A percentile compares a stretch with the other conserved stretches of the same genome.
Conservation (phyloP, 2,113 vertebrate species). For the Rhombomys opimus region DNA sequence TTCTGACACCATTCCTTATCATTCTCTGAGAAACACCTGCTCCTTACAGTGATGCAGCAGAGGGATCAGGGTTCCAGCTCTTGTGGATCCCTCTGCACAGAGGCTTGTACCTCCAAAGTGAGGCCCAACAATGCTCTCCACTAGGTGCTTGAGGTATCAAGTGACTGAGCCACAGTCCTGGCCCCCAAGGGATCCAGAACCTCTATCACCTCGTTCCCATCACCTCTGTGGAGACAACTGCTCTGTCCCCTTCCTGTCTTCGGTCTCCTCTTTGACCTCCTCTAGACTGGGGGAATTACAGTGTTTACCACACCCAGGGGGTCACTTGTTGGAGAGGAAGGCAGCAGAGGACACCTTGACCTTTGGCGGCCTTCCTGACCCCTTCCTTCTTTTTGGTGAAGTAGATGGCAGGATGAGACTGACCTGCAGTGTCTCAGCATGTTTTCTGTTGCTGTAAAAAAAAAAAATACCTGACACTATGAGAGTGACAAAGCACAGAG, state of each 20-base stretch:
- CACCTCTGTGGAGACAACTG: background rate
- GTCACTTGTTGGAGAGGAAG: background rate
- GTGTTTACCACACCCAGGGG: no score
- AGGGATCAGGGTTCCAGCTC: background rate
- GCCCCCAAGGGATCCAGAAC: background rate
- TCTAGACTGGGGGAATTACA: background rate
- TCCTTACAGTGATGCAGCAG: rapidly evolving
- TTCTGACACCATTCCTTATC: rapidly evolving
- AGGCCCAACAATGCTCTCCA: rapidly evolving
- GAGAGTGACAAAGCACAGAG: background rate
- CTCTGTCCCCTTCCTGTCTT: background rate
- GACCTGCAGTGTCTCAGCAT: background rate
- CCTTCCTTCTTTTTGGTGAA: background rate
- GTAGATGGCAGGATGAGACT: background rate
- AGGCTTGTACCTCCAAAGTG: background rate
- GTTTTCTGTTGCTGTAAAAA: background rate
- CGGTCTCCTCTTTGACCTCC: background rate
- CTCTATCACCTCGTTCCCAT: background rate
- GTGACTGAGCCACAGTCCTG: background rate
- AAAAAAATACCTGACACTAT: background rate
- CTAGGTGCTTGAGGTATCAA: rapidly evolving
- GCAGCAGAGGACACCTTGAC: background rate
- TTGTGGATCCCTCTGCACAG: background rate
- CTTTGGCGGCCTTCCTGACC: background rate
- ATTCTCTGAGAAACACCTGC: rapidly evolving